Evolutionary conservation across 2,113 vertebrate species (phyloP), one percentile per base, ranked within the genome.

Genomic region (Phrynosoma blainvillii): DNA sequence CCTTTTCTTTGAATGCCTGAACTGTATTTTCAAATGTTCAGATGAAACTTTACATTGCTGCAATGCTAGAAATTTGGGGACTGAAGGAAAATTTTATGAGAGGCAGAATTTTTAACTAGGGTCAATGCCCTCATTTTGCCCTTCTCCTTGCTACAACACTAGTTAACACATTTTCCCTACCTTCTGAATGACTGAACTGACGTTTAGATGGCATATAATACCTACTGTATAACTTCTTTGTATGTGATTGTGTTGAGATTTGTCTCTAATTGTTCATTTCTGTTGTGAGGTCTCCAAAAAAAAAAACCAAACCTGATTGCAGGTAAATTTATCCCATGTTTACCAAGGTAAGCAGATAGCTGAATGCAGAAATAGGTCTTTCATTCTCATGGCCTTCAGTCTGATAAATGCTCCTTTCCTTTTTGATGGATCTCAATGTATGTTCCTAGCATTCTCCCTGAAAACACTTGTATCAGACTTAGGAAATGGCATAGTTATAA

Each of bases 321-420:
- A 40, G 47, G 73, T 30, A 56, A 62, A 88, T 77, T 88, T 21
- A 66, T 68, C 73, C 73, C 21, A 30, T 76, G 10, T 47, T 71
- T 70, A 56, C 65, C 68, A 78, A 68, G 56, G 42, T 23, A 84
- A 23, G 40, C 56, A 78, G 75, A 30, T 30, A 76, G 73, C 87
- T 32, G 12, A 9, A 18, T n/a, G 54, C 42, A 36, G 73, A 77
- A 88, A 52, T 12, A 42, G 6, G 87, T 89, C 90, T 90, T 3
- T 75, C 88, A 36, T 86, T 82, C 18, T 88, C 71, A 6, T 84
- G 88, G 70, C 79, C 5, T 1, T 81, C 30, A 0, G 2, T 86
- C 87, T 86, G 83, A 79, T 70, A 83, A 90, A 89, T 90, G 13
- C 1, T 79, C 32, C 27, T 84, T 87, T 90, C 56, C 56, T 27